A percentile compares a stretch with the other conserved stretches of the same genome.
phyloP scores from a whole-genome alignment of 1,140 invertebrate species.

The Drosophila saltans region DNA sequence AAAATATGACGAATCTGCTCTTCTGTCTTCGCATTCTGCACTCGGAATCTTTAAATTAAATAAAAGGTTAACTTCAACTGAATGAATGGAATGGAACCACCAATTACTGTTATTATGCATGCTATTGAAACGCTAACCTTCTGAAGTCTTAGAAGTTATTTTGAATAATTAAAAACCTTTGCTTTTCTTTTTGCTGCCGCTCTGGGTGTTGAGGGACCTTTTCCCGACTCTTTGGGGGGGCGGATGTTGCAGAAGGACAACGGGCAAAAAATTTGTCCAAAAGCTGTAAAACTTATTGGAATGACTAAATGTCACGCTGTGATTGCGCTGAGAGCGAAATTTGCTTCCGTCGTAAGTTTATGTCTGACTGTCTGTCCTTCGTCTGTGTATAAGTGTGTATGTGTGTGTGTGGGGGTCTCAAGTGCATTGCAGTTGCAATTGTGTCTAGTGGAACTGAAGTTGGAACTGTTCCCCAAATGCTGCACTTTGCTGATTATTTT shows the following conservation, averaged over 20 bases:
- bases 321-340: conserved; percentile 68
- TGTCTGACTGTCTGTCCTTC: conserved; percentile 23
- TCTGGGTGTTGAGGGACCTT: background rate
- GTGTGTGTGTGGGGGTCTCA: conserved; percentile 51
- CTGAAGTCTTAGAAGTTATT: too few species aligned
- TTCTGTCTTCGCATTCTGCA: conserved; percentile 21
- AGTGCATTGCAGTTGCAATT: conserved; percentile 69
- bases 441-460: conserved; percentile 53
- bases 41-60: conserved; percentile 59
- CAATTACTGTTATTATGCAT: too few species aligned
- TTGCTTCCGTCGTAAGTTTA: conserved; percentile 42
- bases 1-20: conserved; percentile 41
- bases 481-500: conserved; percentile 77
- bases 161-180: too few species aligned
- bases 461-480: conserved; percentile 35
- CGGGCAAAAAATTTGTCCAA: conserved; percentile 38
- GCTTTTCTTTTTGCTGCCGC: too few species aligned
- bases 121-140: too few species aligned
- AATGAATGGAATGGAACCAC: too few species aligned
- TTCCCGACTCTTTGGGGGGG: background rate
- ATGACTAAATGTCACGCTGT: conserved; percentile 66
- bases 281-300: conserved; percentile 29
- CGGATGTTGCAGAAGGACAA: conserved; percentile 2
- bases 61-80: conserved; percentile 64
- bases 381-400: conserved; percentile 34